Evolutionary conservation across 2,113 vertebrate genomes (phyloP), one percentile per base, ranked within the genome.

Genomic region (Otus sunia): DNA sequence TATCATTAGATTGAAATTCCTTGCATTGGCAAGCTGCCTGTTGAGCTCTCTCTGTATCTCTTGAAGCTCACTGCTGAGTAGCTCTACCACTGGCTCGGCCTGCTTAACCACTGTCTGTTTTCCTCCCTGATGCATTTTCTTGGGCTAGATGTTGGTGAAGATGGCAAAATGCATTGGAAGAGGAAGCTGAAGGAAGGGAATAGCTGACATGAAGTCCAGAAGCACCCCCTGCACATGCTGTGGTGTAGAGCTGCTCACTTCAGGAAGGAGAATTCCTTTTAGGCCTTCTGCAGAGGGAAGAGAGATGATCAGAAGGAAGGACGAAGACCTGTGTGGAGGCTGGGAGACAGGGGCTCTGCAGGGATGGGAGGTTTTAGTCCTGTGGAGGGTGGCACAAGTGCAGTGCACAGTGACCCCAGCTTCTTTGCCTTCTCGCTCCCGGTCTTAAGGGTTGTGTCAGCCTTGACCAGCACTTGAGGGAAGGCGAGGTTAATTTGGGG

Each of bases 351-450:
- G 17, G 29, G 13, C 34, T 45, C 30, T 32, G 67, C 32, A 1
- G 0, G 15, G 32, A 19, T 9, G 52, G 23, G 37, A 45, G 37
- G 17, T 18, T 62, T 63, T 29, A 41, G 7, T 13, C 0, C 4
- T 37, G n/a, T 4, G 29, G 15, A 39, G n/a, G 63, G 15, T 15
- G 49, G 27, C 56, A 19, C 13, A 2, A 0, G 2, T 3, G 6
- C 21, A 27, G 23, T 11, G 3, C 27, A 2, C 25, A 3, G 23
- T 15, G 37, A n/a, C 30, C 10, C 15, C 36, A 30, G 34, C 34
- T 30, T n/a, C 53, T n/a, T 14, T 10, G 30, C 19, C 30, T 21
- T 30, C n/a, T 64, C 8, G 8, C 15, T 47, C 34, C 49, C 29
- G 2, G 39, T 53, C 36, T 10, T 53, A 18, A 18, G 26, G 39